phyloP scores from a whole-genome alignment of 2,797 vertebrate genomes.

The Leptodactylus fallax region DNA sequence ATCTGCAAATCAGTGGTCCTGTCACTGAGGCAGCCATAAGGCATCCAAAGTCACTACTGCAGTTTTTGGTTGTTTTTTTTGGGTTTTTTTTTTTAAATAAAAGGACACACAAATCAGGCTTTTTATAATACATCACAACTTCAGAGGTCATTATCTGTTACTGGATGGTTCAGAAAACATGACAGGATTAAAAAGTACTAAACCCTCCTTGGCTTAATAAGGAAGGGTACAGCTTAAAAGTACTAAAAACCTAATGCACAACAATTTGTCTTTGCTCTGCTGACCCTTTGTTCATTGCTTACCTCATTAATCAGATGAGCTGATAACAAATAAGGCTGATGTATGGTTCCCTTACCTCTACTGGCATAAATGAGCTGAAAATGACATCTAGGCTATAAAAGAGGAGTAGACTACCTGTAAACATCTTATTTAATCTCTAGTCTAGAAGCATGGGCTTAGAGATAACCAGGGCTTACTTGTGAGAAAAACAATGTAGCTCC shows the following conservation, averaged over 20 bases:
- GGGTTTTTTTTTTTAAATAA: not conserved
- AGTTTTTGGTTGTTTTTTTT: no score
- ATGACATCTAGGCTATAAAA: not conserved
- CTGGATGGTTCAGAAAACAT: not conserved
- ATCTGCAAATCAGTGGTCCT: no score
- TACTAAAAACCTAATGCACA: not conserved
- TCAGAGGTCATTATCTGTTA: not conserved
- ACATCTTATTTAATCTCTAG: not conserved
- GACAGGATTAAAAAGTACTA: not conserved
- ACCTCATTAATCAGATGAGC: not conserved
- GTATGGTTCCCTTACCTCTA: not conserved
- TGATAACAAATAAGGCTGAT: not conserved
- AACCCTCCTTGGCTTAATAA: not conserved
- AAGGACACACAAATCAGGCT: not conserved
- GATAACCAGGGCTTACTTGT: slow-evolving; percentile 83
- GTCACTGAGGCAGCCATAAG: no score
- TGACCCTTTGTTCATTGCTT: not conserved
- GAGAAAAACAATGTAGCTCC: slow-evolving; percentile 95
- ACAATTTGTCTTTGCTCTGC: not conserved
- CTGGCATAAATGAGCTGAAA: not conserved
- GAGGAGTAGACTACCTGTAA: not conserved
- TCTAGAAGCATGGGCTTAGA: not conserved
- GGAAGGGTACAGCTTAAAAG: not conserved
- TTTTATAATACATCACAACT: not conserved
- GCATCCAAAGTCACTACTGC: not conserved